A percentile compares a stretch with the other conserved stretches of the same genome.
phyloP scores from a whole-genome alignment of 2,888 invertebrate genomes.

The Lasioglossum leucozonium region DNA sequence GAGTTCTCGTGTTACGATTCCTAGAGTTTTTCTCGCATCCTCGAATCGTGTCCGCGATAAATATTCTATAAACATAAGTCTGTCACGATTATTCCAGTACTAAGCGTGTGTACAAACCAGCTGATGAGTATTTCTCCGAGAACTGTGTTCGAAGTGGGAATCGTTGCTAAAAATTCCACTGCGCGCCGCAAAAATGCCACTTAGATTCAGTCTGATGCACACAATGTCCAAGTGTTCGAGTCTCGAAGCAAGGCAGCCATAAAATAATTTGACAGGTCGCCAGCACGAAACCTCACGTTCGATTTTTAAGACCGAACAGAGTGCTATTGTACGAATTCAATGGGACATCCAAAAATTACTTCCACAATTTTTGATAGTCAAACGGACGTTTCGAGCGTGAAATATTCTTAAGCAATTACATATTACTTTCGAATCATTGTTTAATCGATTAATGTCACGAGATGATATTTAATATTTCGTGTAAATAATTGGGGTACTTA shows the following conservation, averaged over 20 bases:
- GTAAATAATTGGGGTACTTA: neutral
- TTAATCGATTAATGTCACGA: too few relatives aligned
- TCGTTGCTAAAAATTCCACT: neutral
- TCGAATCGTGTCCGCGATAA: neutral
- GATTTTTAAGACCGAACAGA: neutral
- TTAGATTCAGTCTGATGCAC: neutral
- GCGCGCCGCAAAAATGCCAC: neutral
- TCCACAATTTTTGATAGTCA: neutral
- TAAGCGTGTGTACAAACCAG: neutral
- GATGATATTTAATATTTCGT: neutral
- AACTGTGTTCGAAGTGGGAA: neutral
- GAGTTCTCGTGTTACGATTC: neutral
- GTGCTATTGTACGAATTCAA: neutral
- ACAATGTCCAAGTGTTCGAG: neutral
- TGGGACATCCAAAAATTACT: neutral
- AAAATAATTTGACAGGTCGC: conserved; percentile 9
- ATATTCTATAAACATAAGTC: neutral
- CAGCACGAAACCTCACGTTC: conserved; percentile 4
- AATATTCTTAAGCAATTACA: neutral
- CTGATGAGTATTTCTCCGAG: neutral
- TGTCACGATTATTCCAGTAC: neutral
- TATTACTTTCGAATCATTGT: neutral
- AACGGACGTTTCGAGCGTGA: neutral
- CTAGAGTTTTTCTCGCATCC: neutral
- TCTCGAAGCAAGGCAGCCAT: conserved; percentile 6